phyloP scores from a whole-genome alignment of 2,113 vertebrate genomes.

The Ophiodon elongatus region DNA sequence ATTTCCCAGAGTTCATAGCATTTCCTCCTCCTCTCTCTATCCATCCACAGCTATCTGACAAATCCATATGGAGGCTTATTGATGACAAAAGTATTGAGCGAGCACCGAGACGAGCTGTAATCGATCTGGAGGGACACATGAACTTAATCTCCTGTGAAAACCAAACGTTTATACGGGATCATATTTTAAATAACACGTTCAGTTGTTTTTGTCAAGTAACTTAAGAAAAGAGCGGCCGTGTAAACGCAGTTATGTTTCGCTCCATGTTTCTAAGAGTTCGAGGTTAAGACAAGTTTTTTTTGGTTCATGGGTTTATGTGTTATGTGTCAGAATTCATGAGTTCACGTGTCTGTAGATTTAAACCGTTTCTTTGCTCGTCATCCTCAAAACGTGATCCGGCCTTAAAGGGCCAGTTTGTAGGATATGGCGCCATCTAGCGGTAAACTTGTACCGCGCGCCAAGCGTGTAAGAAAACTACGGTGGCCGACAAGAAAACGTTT shows the following conservation, averaged over 20 bases:
- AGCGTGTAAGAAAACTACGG: too few species aligned
- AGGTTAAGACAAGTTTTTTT: not conserved
- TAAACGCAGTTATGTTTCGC: fast-evolving
- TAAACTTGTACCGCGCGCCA: too few species aligned
- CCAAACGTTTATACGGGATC: not conserved
- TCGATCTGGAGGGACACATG: slow-evolving; percentile 30
- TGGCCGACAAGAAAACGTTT: too few species aligned
- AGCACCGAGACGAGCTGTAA: slow-evolving; percentile 18
- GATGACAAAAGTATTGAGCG: slow-evolving; percentile 48
- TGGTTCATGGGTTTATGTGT: too few species aligned
- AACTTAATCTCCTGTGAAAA: not conserved
- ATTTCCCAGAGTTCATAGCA: slow-evolving; percentile 65
- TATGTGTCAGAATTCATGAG: too few species aligned
- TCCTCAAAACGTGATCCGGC: too few species aligned
- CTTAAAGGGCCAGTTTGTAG: too few species aligned
- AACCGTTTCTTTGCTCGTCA: too few species aligned
- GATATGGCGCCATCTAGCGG: too few species aligned
- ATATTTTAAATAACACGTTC: too few species aligned
- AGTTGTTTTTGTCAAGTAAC: not conserved
- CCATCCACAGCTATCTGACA: slow-evolving; percentile 55
- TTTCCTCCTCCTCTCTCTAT: slow-evolving; percentile 26
- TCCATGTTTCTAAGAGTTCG: not conserved
- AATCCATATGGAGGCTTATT: slow-evolving; percentile 57
- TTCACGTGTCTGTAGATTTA: too few species aligned
- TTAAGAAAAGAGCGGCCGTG: not conserved